Percentiles rank a stretch among this genome's conserved stretches.
Conservation (phyloP, 2,888 invertebrate genomes). For the Microctonus hyperodae region DNA sequence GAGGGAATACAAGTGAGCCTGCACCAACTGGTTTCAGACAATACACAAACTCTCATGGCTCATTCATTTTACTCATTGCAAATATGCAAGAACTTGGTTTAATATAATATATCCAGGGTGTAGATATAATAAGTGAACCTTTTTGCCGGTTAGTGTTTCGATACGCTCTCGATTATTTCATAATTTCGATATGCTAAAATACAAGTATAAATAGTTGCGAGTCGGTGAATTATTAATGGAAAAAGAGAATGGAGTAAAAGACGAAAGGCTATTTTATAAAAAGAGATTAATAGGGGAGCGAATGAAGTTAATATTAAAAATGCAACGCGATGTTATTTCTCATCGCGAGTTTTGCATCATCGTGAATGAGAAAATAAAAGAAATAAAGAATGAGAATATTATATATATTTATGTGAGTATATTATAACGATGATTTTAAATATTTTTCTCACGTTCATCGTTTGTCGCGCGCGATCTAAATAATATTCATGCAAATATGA, state of each 20-base stretch:
- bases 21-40: constrained; percentile 62
- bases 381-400: neutral
- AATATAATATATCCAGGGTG: constrained; percentile 24
- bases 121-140: constrained; percentile 38
- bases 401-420: neutral
- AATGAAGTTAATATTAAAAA: neutral
- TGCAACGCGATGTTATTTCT: neutral
- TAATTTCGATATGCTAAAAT: constrained; percentile 61
- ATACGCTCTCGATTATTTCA: constrained; percentile 61
- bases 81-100: constrained; percentile 31
- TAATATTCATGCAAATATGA: neutral
- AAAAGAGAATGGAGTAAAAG: neutral
- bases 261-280: neutral
- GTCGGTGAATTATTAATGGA: too few species aligned
- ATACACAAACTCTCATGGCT: constrained; percentile 45
- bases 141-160: constrained; percentile 44
- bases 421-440: constrained; percentile 25
- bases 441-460: constrained; percentile 38
- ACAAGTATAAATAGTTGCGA: neutral
- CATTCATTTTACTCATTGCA: constrained; percentile 32
- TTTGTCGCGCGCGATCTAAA: neutral
- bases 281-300: neutral
- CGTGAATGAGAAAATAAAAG: neutral
- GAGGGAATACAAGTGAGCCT: constrained; percentile 36
- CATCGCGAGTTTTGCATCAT: too few species aligned